Base-by-base conservation (phyloP, 2,888 invertebrate species). In the Drosophila phalerata region DNA sequence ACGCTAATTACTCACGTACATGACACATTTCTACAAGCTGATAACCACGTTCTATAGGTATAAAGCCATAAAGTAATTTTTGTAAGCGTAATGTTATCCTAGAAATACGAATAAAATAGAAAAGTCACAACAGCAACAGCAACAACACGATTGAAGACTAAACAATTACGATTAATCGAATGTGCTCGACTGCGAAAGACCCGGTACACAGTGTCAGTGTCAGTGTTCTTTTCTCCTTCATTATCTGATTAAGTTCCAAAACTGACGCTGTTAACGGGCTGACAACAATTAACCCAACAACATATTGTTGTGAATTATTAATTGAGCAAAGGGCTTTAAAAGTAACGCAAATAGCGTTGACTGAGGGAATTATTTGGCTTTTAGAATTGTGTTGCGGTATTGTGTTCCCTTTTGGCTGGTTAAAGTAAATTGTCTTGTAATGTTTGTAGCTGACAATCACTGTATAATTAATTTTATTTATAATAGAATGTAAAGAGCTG, bases 21-120 rank as follows among this genome's bases (percentile, higher is more conserved):
- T 88, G 85, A 70, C 79, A 78, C 88, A 90, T 81, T 90, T 90
- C 89, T 82, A 88, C 78, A 72, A 90, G 78, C 82, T 89, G 90
- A 73, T 89, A 89, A 79, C 90, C 91, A 63, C 87, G 85, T 77
- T 89, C 87, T 81, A 91, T 88, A 69, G 90, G 90, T 77, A 90
- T 90, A 73, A 90, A 87, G 84, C 90, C 90, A 79, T 88, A 90
- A 79, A 91, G 90, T 60, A 90, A 90, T 82, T 90, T 90, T 87
- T 91, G 87, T 69, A 90, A 85, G 79, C 84, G 90, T 56, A 90
- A 83, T 69, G 89, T 89, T 75, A 85, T 84, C 91, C 91, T 90
- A 90, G 62, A 81, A 88, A 64, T 79, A 82, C 69, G 68, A 63
- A 81, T 57, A 69, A 53, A 42, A 57, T 65, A 65, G 47, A 53